Percentiles rank a stretch among this genome's conserved stretches.
Evolutionary conservation across 2,113 vertebrate species (phyloP).

Genomic region (Rynchops niger): DNA sequence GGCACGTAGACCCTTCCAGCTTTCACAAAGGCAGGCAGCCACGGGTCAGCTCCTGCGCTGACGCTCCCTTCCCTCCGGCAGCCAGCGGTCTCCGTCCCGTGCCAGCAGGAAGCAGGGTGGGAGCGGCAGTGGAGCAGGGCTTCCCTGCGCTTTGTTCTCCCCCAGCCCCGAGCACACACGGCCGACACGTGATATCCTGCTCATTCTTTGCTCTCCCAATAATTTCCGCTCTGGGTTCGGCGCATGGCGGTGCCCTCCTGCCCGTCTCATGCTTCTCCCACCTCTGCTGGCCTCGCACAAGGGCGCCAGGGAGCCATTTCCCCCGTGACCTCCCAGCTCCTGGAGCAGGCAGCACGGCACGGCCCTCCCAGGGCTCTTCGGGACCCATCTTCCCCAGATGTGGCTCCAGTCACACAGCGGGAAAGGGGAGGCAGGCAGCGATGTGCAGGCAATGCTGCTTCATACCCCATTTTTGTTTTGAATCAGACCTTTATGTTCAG

Average conservation of each 20-base stretch:
- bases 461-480: neutral
- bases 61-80: neutral
- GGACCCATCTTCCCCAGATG: neutral
- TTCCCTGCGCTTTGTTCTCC: constrained; percentile 56
- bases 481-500: constrained; percentile 30
- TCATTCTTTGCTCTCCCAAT: neutral
- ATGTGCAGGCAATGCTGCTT: neutral
- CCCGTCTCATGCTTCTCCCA: neutral
- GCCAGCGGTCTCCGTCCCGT: neutral
- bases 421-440: neutral
- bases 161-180: neutral
- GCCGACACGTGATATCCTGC: constrained; percentile 49
- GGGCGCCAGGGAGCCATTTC: accelerated
- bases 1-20: neutral
- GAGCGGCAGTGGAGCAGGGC: constrained; percentile 8
- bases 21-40: neutral
- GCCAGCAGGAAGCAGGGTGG: constrained; percentile 42
- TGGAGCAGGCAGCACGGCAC: accelerated
- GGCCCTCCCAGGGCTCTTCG: accelerated
- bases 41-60: accelerated
- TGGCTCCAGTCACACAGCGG: neutral
- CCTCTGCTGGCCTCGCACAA: neutral
- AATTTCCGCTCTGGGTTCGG: neutral
- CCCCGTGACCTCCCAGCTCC: neutral
- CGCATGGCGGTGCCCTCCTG: neutral